Evolutionary conservation across 1,140 invertebrate genomes (phyloP).

Genomic region (Drosophila aff.): DNA sequence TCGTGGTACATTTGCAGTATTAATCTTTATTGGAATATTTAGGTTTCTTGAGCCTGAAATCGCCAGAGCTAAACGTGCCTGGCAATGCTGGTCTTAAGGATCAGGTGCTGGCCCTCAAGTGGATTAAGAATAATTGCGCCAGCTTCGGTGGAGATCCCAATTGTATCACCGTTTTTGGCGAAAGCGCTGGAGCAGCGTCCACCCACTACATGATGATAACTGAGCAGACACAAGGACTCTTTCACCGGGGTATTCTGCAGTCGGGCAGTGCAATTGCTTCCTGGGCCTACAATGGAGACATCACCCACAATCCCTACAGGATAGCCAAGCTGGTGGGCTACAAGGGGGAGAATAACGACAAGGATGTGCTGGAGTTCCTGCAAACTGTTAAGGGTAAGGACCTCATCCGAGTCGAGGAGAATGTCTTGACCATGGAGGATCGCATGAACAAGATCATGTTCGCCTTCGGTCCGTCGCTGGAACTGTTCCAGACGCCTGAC

Average conservation of each 20-base stretch:
- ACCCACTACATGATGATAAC: constrained; percentile 88
- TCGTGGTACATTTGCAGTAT: too few species aligned
- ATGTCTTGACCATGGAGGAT: constrained; percentile 64
- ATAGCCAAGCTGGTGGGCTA: constrained; percentile 76
- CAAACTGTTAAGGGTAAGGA: constrained; percentile 85
- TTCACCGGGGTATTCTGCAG: constrained; percentile 84
- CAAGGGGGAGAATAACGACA: constrained; percentile 76
- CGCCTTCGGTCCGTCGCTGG: constrained; percentile 80
- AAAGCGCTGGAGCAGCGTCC: constrained; percentile 85
- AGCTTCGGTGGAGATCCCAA: constrained; percentile 86
- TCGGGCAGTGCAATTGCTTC: constrained; percentile 77
- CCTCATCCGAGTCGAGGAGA: constrained; percentile 85
- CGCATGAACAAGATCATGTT: constrained; percentile 59
- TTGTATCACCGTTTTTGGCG: constrained; percentile 85
- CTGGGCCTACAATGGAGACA: constrained; percentile 66
- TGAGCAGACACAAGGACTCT: constrained; percentile 85
- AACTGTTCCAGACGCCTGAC: constrained; percentile 70
- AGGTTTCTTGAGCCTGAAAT: constrained; percentile 79
- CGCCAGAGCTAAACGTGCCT: constrained; percentile 80
- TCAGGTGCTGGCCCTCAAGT: constrained; percentile 88
- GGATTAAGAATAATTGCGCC: constrained; percentile 89
- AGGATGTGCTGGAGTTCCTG: constrained; percentile 71
- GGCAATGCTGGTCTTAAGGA: constrained; percentile 89
- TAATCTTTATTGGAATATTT: not conserved
- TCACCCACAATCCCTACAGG: constrained; percentile 50